These are phyloP conservation scores for Thunnus maccoyii DNA, from an alignment of 2,113 vertebrate genomes.

Conservation along the genomic window DNA sequence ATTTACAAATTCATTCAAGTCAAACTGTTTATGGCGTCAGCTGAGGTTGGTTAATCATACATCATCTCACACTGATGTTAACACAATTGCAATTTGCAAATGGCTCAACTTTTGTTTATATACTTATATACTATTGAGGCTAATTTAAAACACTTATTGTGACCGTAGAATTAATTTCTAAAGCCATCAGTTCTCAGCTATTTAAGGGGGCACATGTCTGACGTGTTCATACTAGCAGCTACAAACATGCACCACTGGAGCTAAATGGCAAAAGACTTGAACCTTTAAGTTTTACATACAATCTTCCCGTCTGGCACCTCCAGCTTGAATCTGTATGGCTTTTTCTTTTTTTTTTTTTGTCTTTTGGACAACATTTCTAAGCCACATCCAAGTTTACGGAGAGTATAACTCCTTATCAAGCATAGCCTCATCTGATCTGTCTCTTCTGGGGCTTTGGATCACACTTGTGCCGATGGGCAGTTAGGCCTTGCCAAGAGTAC, in stretches of 20 bases:
- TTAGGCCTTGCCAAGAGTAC: conserved; percentile 35
- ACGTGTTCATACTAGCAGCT: neutral
- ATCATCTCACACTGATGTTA: too few species aligned
- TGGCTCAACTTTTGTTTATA: too few species aligned
- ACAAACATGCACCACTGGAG: conserved; percentile 16
- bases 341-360: neutral
- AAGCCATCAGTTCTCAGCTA: too few species aligned
- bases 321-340: neutral
- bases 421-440: conserved; percentile 46
- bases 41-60: too few species aligned
- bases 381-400: conserved; percentile 11
- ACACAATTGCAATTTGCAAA: too few species aligned
- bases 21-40: too few species aligned
- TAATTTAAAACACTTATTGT: too few species aligned
- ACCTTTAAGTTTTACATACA: neutral
- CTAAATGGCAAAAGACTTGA: neutral
- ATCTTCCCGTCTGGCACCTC: neutral
- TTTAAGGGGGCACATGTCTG: too few species aligned
- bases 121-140: too few species aligned
- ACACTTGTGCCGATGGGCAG: conserved; percentile 37
- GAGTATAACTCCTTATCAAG: conserved; percentile 42
- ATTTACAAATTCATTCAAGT: too few species aligned
- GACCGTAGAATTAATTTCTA: too few species aligned
- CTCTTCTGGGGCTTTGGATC: conserved; percentile 41
- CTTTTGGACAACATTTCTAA: conserved; percentile 26